Evolutionary conservation across 2,888 invertebrate species (phyloP).

Genomic region (Petrophora chlorosata): DNA sequence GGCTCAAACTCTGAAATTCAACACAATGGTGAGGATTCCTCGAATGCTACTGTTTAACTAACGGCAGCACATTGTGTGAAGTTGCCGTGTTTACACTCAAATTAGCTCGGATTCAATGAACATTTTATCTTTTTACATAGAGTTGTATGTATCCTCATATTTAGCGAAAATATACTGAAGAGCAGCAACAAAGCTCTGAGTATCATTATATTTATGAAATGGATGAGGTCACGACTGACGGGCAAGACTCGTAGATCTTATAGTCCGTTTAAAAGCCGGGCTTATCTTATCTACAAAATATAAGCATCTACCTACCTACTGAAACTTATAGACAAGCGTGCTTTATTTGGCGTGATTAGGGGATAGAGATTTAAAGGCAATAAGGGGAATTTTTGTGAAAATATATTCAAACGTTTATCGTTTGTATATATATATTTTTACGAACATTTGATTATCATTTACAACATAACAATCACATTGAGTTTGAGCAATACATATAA

Average conservation of each 20-base stretch:
- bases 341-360: too few relatives aligned
- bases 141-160: slow-evolving; percentile 40
- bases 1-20: slow-evolving; percentile 39
- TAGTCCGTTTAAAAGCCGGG: neutral
- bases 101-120: slow-evolving; percentile 58
- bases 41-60: slow-evolving; percentile 61
- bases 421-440: too few relatives aligned
- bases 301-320: neutral
- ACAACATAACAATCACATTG: too few relatives aligned
- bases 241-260: too few relatives aligned
- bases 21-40: slow-evolving; percentile 53
- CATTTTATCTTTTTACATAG: slow-evolving; percentile 55
- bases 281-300: neutral
- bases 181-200: slow-evolving; percentile 22
- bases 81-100: slow-evolving; percentile 63
- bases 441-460: too few relatives aligned
- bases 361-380: too few relatives aligned
- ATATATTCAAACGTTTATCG: too few relatives aligned
- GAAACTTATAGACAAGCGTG: too few relatives aligned
- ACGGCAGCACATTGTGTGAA: slow-evolving; percentile 59
- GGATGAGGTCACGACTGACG: slow-evolving; percentile 12
- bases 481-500: too few relatives aligned
- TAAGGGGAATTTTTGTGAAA: too few relatives aligned
- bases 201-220: slow-evolving; percentile 8
- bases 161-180: slow-evolving; percentile 54